Percentiles rank a stretch among this genome's conserved stretches.
phyloP scores from a whole-genome alignment of 2,888 invertebrate species.

The Apodemia duryi region DNA sequence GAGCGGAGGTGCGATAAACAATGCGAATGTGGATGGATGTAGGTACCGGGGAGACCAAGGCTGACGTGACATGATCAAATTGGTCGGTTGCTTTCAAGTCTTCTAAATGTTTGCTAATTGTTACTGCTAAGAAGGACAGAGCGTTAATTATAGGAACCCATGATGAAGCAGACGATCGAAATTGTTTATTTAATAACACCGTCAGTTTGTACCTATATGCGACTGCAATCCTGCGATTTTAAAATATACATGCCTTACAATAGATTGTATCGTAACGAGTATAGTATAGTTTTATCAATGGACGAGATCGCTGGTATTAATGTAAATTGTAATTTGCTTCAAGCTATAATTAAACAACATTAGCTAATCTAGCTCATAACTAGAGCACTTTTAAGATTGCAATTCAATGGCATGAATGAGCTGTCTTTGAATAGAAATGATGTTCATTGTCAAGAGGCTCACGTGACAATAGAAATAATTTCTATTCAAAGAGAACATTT shows the following conservation, averaged over 20 bases:
- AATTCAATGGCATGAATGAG: conserved; percentile 8
- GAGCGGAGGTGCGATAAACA: too few relatives aligned
- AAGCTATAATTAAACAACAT: neutral
- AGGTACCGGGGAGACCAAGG: too few relatives aligned
- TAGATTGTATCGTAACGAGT: too few relatives aligned
- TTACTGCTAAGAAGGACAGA: too few relatives aligned
- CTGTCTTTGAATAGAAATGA: conserved; percentile 11
- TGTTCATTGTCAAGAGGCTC: neutral
- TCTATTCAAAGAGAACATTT: conserved; percentile 4
- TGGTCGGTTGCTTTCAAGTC: too few relatives aligned
- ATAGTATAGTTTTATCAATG: neutral
- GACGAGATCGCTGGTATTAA: neutral
- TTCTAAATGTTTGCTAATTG: too few relatives aligned
- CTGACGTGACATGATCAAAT: too few relatives aligned
- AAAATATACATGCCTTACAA: neutral
- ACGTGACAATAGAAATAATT: neutral
- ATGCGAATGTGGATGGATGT: too few relatives aligned
- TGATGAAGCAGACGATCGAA: too few relatives aligned
- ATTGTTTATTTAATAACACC: too few relatives aligned
- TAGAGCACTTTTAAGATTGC: conserved; percentile 11
- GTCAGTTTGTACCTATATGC: too few relatives aligned
- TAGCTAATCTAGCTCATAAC: conserved; percentile 2
- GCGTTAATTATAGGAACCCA: too few relatives aligned
- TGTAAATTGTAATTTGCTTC: neutral
- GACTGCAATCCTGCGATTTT: neutral